Evolutionary conservation across 2,797 vertebrate species (phyloP).

Genomic region (Octomys mimax): DNA sequence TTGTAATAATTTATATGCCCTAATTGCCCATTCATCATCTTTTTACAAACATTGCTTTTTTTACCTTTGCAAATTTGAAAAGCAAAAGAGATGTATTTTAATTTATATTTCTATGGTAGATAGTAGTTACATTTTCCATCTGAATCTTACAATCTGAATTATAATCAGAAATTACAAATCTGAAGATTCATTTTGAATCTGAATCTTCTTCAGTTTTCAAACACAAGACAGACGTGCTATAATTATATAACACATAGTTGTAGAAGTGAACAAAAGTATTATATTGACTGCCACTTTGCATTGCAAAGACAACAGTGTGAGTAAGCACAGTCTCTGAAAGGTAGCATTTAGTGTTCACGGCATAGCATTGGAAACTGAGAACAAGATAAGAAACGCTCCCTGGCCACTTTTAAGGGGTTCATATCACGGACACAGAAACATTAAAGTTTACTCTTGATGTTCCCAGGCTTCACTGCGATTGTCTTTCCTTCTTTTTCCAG

Average conservation of each 20-base stretch:
- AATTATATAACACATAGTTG: neutral
- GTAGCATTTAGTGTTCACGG: neutral
- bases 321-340: neutral
- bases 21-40: neutral
- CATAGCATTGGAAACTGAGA: neutral
- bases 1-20: neutral
- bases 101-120: neutral
- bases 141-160: neutral
- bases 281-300: neutral
- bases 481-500: neutral
- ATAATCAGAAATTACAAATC: no score
- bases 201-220: slow-evolving; percentile 13
- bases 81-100: neutral
- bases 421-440: neutral
- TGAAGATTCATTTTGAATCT: neutral
- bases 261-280: neutral
- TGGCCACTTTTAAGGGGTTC: neutral
- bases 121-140: neutral
- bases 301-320: neutral
- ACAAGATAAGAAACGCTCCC: neutral
- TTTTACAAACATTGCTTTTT: slow-evolving; percentile 42
- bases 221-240: neutral
- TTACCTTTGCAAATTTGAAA: slow-evolving; percentile 45
- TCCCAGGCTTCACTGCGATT: neutral
- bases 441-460: slow-evolving; percentile 16